Evolutionary conservation across 1,140 invertebrate genomes (phyloP), one percentile per base, ranked within the genome.

Genomic region (Geopemphigus sp.): DNA sequence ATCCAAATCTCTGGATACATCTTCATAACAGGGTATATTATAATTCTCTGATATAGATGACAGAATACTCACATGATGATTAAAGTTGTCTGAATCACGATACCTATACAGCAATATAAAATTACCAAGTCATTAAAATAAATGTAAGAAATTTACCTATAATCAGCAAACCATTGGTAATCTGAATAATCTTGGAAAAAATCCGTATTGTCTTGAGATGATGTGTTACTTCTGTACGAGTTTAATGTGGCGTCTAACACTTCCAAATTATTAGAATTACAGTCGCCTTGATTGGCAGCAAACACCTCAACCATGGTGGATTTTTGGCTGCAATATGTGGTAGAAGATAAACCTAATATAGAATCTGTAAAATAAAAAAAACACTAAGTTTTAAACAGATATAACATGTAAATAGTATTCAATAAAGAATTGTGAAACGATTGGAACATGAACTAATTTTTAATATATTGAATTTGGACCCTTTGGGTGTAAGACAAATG

Each of bases 141-240:
- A 22, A 32, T 32, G 26, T 14, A 80, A 39, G 45, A 80, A 45
- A 24, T 45, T 89, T 84, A 93, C 92, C 92, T 93, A 84, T 93
- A 94, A 86, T 94, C 93, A 81, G 94, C 89, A 86, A 94, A 93
- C 93, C 93, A 94, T 86, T 94, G 92, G 85, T 94, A 94, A 83
- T 94, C 93, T 81, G 92, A 93, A 87, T 94, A 94, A 86, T 94
- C 93, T 86, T 94, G 93, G 84, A 93, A 91, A 85, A 94, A 94
- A 85, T 94, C 93, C 8, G 32, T 61, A 74, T 76, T 78, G 29
- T 82, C 81, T 64, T 82, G 81, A 11, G 81, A 82, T n/a, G 78
- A 64, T 39, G 68, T 57, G 74, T 80, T 82, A 26, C 81, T 82
- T 3, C 66, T 80, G 29, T 80, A 82, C 11, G 73, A 81, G 24